Evolutionary conservation across 2,888 invertebrate species (phyloP), one percentile per base, ranked within the genome.

Genomic region (Volucella zonaria): DNA sequence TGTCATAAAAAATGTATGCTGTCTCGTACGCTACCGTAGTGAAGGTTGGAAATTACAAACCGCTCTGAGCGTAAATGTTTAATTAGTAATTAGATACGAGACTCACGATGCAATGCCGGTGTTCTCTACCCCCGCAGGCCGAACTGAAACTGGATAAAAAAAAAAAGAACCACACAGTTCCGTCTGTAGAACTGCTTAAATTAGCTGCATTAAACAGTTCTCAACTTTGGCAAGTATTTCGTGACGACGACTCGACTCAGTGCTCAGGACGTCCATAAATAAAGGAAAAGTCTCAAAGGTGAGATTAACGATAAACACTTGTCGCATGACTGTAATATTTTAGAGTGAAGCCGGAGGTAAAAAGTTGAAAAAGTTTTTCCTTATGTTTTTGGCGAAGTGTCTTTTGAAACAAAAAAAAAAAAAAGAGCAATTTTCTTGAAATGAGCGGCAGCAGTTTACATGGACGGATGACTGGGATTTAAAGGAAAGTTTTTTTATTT

Each of bases 61-160:
- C 59, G 43, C 59, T 59, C 59, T 18, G n/a, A 59, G 59, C 43
- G 43, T 59, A 59, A 59, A 43, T 59, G 59, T 59, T 59, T 59
- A 59, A 59, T 59, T 59, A 59, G 59, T 43, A 59, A 59, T 59
- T 43, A 59, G 59, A 59, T 18, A 12, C 43, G 43, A 15, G 11
- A 59, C 43, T 43, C 15, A 43, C 12, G 43, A 18, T 59, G 43
- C 42, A 14, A 18, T 23, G n/a, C 8, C 18, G 3, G 12, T 14
- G 43, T 1, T 15, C n/a, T 6, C 14, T 31, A 31, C 31, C 31
- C 31, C 6, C 31, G n/a, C 6, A 2, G 6, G 6, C 31, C 6
- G 6, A 31, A 6, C 31, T 6, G 31, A 31, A 31, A 6, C 31
- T 8, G 38, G 15, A 15, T 3, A 43, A 18, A 8, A 43, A 43